Evolutionary conservation across 2,797 vertebrate species (phyloP), one percentile per base, ranked within the genome.

Genomic region (Crenuchus spilurus): DNA sequence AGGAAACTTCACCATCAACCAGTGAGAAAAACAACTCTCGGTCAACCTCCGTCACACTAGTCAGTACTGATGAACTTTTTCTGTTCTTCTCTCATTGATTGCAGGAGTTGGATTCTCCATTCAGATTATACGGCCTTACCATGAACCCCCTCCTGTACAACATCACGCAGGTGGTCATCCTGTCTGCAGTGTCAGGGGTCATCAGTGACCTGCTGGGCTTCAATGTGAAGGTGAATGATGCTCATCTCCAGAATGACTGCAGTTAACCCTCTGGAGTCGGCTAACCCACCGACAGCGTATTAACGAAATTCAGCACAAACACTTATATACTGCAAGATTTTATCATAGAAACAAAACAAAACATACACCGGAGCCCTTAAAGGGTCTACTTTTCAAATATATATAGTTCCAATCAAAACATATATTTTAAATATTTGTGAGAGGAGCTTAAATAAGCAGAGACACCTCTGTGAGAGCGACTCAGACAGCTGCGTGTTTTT

Each of bases 141-240:
- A 99, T 99, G 97, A 99, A 99, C 83, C 97, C 97, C 44, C 90
- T 99, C 79, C 95, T 99, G 74, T 99, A 99, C 88, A 99, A 98
- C 86, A 99, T 99, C 87, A 99, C 97, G 44, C 98, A 98, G 79
- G 97, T 99, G 84, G 98, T 99, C 85, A 99, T 99, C 83, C 88
- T 99, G 80, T 99, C 98, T 0, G 98, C 98, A 0, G 95, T 99
- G 85, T 99, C 97, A 0, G 98, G 97, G 28, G 97, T 99, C 85
- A 99, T 99, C 86, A 99, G 97, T 70, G 98, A 99, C 89, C 91
- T 99, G 41, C 90, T 99, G 84, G 98, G 97, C 61, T 99, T 99
- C 91, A 99, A 99, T 85, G 92, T 99, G 82, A 99, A 99, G 95
- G 98, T 98, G 72, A 83, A 64, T 57, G 18, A 22, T 6, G 14